Evolutionary conservation across 1,140 invertebrate species (phyloP).

Genomic region (Nasonia giraulti): DNA sequence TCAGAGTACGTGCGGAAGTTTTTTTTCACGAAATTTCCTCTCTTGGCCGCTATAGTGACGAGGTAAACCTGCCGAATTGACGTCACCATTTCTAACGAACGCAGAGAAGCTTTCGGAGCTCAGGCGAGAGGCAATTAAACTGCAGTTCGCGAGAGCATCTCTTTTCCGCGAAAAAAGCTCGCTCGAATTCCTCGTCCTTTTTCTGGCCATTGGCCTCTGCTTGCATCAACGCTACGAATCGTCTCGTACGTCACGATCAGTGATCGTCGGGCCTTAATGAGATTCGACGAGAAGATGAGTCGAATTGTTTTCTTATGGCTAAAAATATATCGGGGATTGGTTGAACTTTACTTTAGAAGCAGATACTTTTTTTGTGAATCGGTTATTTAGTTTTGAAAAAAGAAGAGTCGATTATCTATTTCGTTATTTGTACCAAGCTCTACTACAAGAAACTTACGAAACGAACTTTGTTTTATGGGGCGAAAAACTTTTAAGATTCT

Average conservation of each 20-base stretch:
- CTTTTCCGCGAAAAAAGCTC: neutral
- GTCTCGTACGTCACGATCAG: neutral
- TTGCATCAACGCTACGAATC: neutral
- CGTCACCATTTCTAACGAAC: neutral
- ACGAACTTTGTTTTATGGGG: neutral
- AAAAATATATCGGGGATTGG: neutral
- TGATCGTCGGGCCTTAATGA: neutral
- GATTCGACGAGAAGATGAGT: neutral
- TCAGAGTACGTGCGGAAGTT: neutral
- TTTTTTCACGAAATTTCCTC: conserved; percentile 2
- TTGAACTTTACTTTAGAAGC: no score
- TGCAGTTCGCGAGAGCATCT: neutral
- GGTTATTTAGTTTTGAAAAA: no score
- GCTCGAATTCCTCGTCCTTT: neutral
- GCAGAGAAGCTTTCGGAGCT: no score
- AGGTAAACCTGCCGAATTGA: neutral
- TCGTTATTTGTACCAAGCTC: no score
- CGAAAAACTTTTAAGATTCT: neutral
- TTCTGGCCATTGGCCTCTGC: neutral
- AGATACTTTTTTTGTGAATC: no score
- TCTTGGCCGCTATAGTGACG: neutral
- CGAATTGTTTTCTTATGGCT: neutral
- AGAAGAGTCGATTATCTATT: no score
- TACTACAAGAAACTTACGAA: neutral
- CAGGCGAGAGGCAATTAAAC: no score